Evolutionary conservation across 2,888 invertebrate species (phyloP).

Genomic region (Drosophila borborema): DNA sequence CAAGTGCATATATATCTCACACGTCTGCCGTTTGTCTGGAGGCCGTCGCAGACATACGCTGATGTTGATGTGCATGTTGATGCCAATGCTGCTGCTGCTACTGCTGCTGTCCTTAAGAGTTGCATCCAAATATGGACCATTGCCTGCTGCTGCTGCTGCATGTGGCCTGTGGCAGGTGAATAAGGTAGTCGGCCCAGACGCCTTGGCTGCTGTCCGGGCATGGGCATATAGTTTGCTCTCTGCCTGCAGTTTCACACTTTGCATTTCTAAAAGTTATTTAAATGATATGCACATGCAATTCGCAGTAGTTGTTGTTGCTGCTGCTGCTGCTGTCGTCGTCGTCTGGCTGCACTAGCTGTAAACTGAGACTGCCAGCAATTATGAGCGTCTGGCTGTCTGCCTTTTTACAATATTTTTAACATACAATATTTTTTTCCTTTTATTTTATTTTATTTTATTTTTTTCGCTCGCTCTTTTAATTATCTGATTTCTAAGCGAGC

Average conservation of each 20-base stretch:
- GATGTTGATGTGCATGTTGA: constrained; percentile 59
- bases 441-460: constrained; percentile 1
- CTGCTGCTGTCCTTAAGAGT: constrained; percentile 72
- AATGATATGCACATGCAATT: constrained; percentile 76
- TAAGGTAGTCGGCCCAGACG: constrained; percentile 64
- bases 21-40: constrained; percentile 84
- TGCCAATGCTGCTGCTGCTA: constrained; percentile 47
- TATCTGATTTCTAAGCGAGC: constrained; percentile 70
- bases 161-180: constrained; percentile 69
- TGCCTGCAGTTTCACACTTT: constrained; percentile 75
- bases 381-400: constrained; percentile 77
- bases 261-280: constrained; percentile 74
- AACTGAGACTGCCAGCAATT: constrained; percentile 73
- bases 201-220: constrained; percentile 49
- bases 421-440: constrained; percentile 10
- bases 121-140: constrained; percentile 83
- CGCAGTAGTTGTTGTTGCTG: constrained; percentile 24
- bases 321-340: constrained; percentile 26
- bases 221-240: constrained; percentile 47
- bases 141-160: constrained; percentile 37
- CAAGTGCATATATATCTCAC: constrained; percentile 81
- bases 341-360: constrained; percentile 65
- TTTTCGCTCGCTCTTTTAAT: constrained; percentile 56
- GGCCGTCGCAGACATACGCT: constrained; percentile 63
- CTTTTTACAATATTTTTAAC: constrained; percentile 62